These are phyloP conservation scores for Podargus strigoides DNA, from an alignment of 2,797 vertebrate genomes.

Conservation along the genomic window DNA sequence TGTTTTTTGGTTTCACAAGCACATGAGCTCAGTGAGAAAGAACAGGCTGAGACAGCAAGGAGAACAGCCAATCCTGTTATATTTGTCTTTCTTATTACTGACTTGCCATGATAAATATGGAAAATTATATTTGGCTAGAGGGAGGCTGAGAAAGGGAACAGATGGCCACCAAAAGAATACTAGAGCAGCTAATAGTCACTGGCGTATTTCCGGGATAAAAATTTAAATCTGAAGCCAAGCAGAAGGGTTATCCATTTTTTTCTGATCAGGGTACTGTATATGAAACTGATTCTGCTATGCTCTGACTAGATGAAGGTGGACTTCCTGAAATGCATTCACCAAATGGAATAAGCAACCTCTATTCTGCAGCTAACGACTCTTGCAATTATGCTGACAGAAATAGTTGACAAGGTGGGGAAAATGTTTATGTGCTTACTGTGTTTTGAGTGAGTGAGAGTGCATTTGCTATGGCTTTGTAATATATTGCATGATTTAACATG, in stretches of 20 bases:
- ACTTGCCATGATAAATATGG: constrained; percentile 62
- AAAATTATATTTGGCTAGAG: constrained; percentile 65
- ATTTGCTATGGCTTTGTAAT: not conserved
- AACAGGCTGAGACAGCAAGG: constrained; percentile 49
- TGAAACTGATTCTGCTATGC: constrained; percentile 28
- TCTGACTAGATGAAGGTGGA: constrained; percentile 55
- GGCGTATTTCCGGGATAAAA: constrained; percentile 41
- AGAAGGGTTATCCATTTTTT: constrained; percentile 36
- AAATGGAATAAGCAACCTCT: constrained; percentile 30
- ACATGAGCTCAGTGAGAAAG: constrained; percentile 49
- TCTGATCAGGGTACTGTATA: constrained; percentile 13
- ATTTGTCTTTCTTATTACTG: constrained; percentile 61
- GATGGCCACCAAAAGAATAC: constrained; percentile 64
- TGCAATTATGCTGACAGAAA: constrained; percentile 58
- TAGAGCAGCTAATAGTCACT: constrained; percentile 56
- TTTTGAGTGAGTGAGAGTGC: not conserved
- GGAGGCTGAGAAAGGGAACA: constrained; percentile 61
- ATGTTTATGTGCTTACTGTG: not conserved
- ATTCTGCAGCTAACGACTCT: not conserved
- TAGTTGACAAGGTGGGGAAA: constrained; percentile 61
- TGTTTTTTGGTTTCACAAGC: constrained; percentile 40
- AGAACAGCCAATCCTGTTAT: constrained; percentile 60
- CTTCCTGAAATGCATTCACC: constrained; percentile 32
- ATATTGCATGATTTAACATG: not conserved
- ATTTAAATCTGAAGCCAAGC: constrained; percentile 48